Evolutionary conservation across 2,113 vertebrate genomes (phyloP), one percentile per base, ranked within the genome.

Genomic region (Triplophysa dalaica): DNA sequence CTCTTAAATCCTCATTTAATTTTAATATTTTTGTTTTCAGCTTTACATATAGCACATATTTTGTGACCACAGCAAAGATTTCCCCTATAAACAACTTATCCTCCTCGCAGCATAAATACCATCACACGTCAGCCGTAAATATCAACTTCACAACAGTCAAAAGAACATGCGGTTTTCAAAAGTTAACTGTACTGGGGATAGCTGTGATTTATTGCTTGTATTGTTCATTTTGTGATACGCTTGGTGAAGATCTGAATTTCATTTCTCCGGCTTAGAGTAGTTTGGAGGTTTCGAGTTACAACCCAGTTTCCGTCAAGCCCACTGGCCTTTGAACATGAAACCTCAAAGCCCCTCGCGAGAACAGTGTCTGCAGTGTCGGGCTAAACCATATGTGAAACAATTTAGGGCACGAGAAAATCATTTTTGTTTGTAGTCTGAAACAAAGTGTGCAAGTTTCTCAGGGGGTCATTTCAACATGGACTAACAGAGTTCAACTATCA

Each of bases 211-310:
- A 58, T n/a, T 58, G 54, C n/a, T n/a, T 58, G 54, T 19, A 19
- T 58, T 9, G 19, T 58, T n/a, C 19, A 21, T 19, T 58, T 58
- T 58, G 54, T 1, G 19, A 58, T 58, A n/a, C n/a, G 19, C 54
- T 58, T n/a, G 43, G 54, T 21, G n/a, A 21, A n/a, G n/a, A 21
- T 21, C 54, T 21, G 8, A 21, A 58, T n/a, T 21, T 58, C 54
- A 14, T 1, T 38, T 60, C 26, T 58, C 33, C 45, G 29, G 29
- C 45, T 52, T 70, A 14, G 48, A 68, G 19, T 21, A 70, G 62
- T 64, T 70, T 58, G 63, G 22, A 19, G 61, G 82, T 83, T 70
- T 83, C 41, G 41, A 13, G 41, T 78, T 78, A 19, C 68, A 41
- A 11, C 43, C 77, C 29, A 13, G 22, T 70, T 78, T 52, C 62